Evolutionary conservation across 2,888 invertebrate species (phyloP).

Genomic region (Caenorhabditis sp.): DNA sequence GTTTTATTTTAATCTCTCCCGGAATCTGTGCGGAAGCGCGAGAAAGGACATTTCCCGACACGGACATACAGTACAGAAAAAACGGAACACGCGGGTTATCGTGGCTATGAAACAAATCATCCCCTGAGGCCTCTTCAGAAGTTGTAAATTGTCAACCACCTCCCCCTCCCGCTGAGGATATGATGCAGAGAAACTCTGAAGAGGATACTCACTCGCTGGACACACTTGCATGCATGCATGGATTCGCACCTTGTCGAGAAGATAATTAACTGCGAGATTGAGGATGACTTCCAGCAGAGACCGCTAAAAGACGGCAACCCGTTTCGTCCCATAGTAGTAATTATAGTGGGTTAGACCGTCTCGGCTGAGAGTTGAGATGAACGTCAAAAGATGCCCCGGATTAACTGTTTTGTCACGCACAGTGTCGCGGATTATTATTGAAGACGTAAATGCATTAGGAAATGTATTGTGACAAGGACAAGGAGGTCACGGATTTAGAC

Average conservation of each 20-base stretch:
- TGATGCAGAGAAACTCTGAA: neutral
- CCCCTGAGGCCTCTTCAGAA: neutral
- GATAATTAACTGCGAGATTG: constrained; percentile 25
- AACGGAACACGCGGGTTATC: constrained; percentile 32
- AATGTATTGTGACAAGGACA: constrained; percentile 28
- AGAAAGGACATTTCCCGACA: constrained; percentile 18
- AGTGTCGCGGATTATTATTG: constrained; percentile 41
- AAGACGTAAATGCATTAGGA: constrained; percentile 34
- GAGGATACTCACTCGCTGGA: neutral
- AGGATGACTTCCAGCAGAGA: constrained; percentile 27
- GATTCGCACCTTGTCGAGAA: constrained; percentile 37
- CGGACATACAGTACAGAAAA: constrained; percentile 26
- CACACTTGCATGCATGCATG: too few relatives aligned
- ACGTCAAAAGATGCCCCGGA: constrained; percentile 7
- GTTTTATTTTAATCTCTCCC: constrained; percentile 26
- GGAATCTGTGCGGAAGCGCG: constrained; percentile 37
- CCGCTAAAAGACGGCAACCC: constrained; percentile 13
- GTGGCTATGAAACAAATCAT: constrained; percentile 53
- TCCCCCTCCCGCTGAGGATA: neutral
- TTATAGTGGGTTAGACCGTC: constrained; percentile 3
- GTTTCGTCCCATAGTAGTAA: neutral
- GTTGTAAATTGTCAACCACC: neutral
- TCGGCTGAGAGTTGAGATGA: neutral
- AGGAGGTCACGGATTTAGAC: constrained; percentile 15
- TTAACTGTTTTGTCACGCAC: constrained; percentile 20